Evolutionary conservation across 2,888 invertebrate genomes (phyloP), one percentile per base, ranked within the genome.

Genomic region (Acrobasis repandana): DNA sequence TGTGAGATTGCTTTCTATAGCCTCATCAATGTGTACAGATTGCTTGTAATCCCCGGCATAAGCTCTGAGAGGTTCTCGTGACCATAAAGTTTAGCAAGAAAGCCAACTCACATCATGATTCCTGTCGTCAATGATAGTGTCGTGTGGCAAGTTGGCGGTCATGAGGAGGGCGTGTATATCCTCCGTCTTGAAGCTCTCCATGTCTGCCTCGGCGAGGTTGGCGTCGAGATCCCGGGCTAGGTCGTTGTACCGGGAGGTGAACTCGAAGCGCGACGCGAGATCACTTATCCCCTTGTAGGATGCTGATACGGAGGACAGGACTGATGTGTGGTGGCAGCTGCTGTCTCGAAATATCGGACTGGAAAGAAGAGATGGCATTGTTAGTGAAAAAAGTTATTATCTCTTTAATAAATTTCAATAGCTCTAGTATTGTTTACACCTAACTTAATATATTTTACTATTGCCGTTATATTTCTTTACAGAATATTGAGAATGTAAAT

Each of bases 141-240:
- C 95, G 71, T 95, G 95, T 61, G 96, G 96, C 78, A 96, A 90
- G 80, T 95, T 95, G 69, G 96, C 95, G 75, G 91, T 91, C 91
- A 92, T 88, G 67, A 98, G 94, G 76, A 97, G 93, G 69, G 96
- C 96, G 81, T 97, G 97, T 74, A 98, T 98, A 80, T 98, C 98
- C 88, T 97, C 96, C 20, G 97, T 96, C 71, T 96, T 95, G 89
- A 98, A 98, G 85, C 97, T 97, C 87, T 98, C 98, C 96, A 98
- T 98, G 88, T 98, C 98, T 62, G 97, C 97, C 88, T 98, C 97
- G 49, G 98, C 98, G 76, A 98, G 94, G 87, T 98, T 98, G 65
- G 97, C 97, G 89, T 98, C 98, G 88, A 98, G 94, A 85, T 97
- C 97, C 82, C 96, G 94, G 47, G 97, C 95, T 78, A 97, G 92